Conservation (phyloP, 2,113 vertebrate species). For the Beaufortia kweichowensis region DNA sequence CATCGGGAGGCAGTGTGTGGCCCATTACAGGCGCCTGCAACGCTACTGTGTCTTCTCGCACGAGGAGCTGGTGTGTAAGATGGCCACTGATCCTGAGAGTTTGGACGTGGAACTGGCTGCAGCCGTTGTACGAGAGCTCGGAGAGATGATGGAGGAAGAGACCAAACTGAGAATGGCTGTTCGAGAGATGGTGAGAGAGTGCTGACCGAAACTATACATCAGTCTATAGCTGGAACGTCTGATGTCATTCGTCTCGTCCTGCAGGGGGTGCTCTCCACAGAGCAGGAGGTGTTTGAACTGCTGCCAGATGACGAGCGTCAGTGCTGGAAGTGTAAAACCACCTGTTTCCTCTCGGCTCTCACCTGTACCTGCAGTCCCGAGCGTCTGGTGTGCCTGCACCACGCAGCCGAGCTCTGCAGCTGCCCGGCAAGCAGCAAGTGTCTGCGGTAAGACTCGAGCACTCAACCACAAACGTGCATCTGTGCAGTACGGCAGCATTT, state of each 20-base stretch:
- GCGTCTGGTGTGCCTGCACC: slow-evolving; percentile 90
- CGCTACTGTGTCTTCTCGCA: slow-evolving; percentile 98
- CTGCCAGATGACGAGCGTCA: slow-evolving; percentile 96
- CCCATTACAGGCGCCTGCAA: slow-evolving; percentile 89
- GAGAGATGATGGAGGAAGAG: slow-evolving; percentile 90
- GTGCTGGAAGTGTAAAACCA: slow-evolving; percentile 93
- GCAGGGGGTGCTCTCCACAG: slow-evolving; percentile 89
- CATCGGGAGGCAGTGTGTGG: slow-evolving; percentile 93
- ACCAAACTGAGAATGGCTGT: slow-evolving; percentile 82
- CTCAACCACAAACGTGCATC: background rate
- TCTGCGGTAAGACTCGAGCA: slow-evolving; percentile 78
- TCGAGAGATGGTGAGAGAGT: slow-evolving; percentile 80
- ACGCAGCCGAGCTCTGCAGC: slow-evolving; percentile 84
- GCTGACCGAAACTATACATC: too few species aligned
- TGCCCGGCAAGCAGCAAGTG: slow-evolving; percentile 91
- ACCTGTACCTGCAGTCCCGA: slow-evolving; percentile 92
- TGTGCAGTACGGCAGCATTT: too few species aligned
- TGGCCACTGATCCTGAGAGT: slow-evolving; percentile 94
- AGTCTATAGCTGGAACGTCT: too few species aligned
- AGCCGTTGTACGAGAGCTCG: slow-evolving; percentile 90
- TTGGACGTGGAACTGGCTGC: slow-evolving; percentile 96
- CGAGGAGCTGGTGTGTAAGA: slow-evolving; percentile 97
- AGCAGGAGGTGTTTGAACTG: slow-evolving; percentile 96
- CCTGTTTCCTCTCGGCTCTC: slow-evolving; percentile 95
- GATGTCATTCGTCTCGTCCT: slow-evolving; percentile 2